Evolutionary conservation across 2,113 vertebrate genomes (phyloP).

Genomic region (Oncorhynchus keta): DNA sequence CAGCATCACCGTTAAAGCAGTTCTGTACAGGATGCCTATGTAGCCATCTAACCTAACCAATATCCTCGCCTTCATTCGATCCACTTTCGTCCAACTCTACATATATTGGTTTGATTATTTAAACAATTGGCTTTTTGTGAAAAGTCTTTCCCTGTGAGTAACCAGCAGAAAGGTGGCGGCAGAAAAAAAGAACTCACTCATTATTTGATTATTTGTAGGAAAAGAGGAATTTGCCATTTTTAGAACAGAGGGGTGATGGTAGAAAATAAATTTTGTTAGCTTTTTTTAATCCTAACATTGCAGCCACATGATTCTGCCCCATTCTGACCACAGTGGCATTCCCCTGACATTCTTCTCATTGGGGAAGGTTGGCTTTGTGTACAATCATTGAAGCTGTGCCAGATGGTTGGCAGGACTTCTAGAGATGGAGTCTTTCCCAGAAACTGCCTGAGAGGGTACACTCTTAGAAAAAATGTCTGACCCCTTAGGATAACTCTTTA

Average conservation of each 20-base stretch:
- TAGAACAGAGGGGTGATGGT: conserved; percentile 38
- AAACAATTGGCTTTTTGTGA: conserved; percentile 31
- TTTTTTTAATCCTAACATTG: conserved; percentile 8
- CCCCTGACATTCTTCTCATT: conserved; percentile 45
- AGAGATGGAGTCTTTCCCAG: not conserved
- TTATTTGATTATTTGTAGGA: conserved; percentile 38
- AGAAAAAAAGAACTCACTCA: conserved; percentile 2
- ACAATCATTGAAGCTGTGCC: conserved; percentile 36
- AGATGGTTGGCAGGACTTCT: not conserved
- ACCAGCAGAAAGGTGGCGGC: conserved; percentile 17
- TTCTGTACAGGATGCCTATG: not conserved
- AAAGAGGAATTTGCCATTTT: conserved; percentile 50
- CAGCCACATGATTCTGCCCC: conserved; percentile 21
- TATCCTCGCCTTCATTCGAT: conserved; percentile 16
- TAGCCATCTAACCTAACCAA: not conserved
- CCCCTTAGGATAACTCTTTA: too few species aligned
- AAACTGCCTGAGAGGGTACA: too few species aligned
- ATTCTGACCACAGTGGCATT: conserved; percentile 33
- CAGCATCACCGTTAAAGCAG: not conserved
- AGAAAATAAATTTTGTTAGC: conserved; percentile 46
- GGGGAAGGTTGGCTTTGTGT: conserved; percentile 29
- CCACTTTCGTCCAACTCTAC: conserved; percentile 43
- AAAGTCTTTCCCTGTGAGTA: conserved; percentile 15
- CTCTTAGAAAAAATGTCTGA: too few species aligned
- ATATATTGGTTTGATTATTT: conserved; percentile 17